Evolutionary conservation across 35 echinoderm and acorn worm species (phyloP).

Genomic region (Hemicentrotus pulcherrimus): DNA sequence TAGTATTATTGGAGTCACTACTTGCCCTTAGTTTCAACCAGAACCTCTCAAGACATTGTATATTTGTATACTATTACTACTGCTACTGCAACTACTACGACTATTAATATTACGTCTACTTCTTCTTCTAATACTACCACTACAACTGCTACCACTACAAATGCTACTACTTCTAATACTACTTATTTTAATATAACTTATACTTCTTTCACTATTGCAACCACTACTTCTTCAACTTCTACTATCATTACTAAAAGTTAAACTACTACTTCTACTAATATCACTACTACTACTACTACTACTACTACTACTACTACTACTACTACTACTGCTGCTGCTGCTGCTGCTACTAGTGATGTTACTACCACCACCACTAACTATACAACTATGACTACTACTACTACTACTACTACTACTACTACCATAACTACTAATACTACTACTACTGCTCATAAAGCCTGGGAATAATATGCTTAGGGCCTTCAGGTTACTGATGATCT

Average conservation of each 20-base stretch:
- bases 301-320: slow-evolving; percentile 6
- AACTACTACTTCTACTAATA: not conserved
- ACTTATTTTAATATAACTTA: no score
- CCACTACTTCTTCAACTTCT: no score
- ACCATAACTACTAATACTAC: not conserved
- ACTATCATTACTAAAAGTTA: not conserved
- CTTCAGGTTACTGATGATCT: no score
- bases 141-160: not conserved
- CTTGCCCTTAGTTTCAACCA: no score
- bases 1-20: no score
- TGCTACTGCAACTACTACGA: not conserved
- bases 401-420: slow-evolving; percentile 37
- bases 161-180: not conserved
- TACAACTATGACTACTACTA: slow-evolving; percentile 21
- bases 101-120: not conserved
- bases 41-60: no score
- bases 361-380: slow-evolving; percentile 1
- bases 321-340: not conserved
- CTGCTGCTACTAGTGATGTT: not conserved
- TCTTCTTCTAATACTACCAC: not conserved
- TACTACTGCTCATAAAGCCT: no score
- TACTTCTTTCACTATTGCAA: no score
- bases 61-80: not conserved
- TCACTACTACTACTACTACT: not conserved
- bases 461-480: no score